Evolutionary conservation across 2,888 invertebrate genomes (phyloP).

Genomic region (Cremastinae sp.): DNA sequence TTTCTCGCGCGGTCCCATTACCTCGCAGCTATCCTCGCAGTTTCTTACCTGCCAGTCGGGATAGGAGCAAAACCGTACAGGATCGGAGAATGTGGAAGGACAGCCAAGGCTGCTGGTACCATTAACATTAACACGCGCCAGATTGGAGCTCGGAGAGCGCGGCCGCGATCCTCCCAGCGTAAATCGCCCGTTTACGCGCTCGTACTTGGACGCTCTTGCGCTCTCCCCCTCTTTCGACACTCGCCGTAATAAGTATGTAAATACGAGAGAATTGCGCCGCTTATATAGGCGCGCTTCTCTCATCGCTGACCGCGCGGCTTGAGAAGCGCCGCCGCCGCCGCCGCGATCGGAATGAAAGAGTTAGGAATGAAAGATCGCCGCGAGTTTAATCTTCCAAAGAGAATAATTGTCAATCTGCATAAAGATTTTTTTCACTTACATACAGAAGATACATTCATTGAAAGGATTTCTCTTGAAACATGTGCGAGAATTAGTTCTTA

Average conservation of each 20-base stretch:
- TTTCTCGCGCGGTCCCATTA: conserved; percentile 65
- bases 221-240: conserved; percentile 66
- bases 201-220: conserved; percentile 7
- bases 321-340: too few relatives aligned
- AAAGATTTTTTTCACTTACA: too few relatives aligned
- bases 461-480: too few relatives aligned
- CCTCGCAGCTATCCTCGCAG: conserved; percentile 69
- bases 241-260: conserved; percentile 70
- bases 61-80: conserved; percentile 76
- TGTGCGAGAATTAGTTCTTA: too few relatives aligned
- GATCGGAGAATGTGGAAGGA: conserved; percentile 75
- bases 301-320: neutral
- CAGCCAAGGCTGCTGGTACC: conserved; percentile 73
- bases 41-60: conserved; percentile 73
- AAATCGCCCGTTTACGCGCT: conserved; percentile 44
- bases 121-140: conserved; percentile 75
- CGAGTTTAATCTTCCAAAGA: neutral
- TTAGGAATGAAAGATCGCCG: too few relatives aligned
- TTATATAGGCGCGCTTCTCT: neutral
- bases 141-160: conserved; percentile 27
- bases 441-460: too few relatives aligned
- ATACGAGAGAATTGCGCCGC: conserved; percentile 56
- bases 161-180: conserved; percentile 1
- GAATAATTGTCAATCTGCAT: neutral
- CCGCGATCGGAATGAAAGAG: too few relatives aligned